Evolutionary conservation across 2,113 vertebrate genomes (phyloP).

Genomic region (Cyanoramphus novaezelandiae): DNA sequence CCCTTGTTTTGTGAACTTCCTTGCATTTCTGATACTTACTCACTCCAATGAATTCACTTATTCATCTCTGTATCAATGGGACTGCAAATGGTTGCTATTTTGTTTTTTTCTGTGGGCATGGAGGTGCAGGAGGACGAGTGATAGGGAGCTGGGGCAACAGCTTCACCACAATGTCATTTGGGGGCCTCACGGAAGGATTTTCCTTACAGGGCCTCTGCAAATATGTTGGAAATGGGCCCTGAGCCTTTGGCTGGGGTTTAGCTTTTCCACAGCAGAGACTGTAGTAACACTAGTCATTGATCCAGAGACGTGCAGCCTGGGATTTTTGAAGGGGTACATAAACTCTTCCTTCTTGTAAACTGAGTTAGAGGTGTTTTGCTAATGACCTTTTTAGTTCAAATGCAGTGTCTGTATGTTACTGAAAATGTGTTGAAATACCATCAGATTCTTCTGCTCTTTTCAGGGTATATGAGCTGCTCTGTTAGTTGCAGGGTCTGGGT

Average conservation of each 20-base stretch:
- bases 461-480: not conserved
- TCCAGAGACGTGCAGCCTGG: constrained; percentile 60
- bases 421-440: not conserved
- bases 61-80: not conserved
- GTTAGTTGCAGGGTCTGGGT: not conserved
- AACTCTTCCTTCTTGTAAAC: constrained; percentile 49
- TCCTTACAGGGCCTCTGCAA: constrained; percentile 73
- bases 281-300: constrained; percentile 58
- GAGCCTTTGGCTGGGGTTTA: constrained; percentile 62
- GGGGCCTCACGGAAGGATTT: constrained; percentile 55
- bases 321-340: constrained; percentile 49
- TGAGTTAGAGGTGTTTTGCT: constrained; percentile 53
- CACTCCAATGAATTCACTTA: not conserved
- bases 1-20: not conserved
- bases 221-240: constrained; percentile 71
- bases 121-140: not conserved
- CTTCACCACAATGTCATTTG: not conserved
- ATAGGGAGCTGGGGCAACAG: not conserved
- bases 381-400: constrained; percentile 25
- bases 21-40: not conserved
- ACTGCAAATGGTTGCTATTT: not conserved
- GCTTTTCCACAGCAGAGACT: constrained; percentile 73
- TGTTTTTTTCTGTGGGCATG: not conserved
- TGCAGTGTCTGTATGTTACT: not conserved
- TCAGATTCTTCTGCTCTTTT: not conserved